Conservation (phyloP, 2,113 vertebrate genomes). For the Leptocoma aspasia region DNA sequence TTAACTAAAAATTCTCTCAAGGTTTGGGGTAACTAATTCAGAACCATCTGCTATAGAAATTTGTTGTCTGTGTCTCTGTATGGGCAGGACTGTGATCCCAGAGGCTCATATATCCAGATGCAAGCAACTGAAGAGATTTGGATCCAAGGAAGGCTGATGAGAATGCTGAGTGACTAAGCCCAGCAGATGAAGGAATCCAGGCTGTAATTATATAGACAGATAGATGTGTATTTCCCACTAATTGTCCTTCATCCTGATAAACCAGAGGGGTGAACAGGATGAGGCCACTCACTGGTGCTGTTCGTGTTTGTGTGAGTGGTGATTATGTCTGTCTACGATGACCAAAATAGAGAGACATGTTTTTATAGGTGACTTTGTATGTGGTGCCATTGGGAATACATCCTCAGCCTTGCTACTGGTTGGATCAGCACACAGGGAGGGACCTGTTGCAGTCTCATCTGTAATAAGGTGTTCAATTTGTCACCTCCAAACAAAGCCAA, state of each 20-base stretch:
- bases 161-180: background rate
- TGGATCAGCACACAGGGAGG: background rate
- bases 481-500: background rate
- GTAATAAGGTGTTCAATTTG: background rate
- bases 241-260: background rate
- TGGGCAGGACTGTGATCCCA: background rate
- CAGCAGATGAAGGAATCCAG: background rate
- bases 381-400: background rate
- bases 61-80: background rate
- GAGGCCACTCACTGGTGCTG: background rate
- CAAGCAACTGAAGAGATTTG: background rate
- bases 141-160: background rate
- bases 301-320: background rate
- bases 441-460: background rate
- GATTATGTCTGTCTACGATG: background rate
- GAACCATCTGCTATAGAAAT: background rate
- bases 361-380: background rate
- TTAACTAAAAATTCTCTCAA: background rate
- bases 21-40: background rate
- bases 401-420: background rate
- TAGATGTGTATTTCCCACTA: fast-evolving
- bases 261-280: background rate
- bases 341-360: background rate
- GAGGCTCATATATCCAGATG: background rate
- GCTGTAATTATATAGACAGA: background rate